Evolutionary conservation across 1,140 invertebrate genomes (phyloP).

Genomic region (Trachelipus rathkii): DNA sequence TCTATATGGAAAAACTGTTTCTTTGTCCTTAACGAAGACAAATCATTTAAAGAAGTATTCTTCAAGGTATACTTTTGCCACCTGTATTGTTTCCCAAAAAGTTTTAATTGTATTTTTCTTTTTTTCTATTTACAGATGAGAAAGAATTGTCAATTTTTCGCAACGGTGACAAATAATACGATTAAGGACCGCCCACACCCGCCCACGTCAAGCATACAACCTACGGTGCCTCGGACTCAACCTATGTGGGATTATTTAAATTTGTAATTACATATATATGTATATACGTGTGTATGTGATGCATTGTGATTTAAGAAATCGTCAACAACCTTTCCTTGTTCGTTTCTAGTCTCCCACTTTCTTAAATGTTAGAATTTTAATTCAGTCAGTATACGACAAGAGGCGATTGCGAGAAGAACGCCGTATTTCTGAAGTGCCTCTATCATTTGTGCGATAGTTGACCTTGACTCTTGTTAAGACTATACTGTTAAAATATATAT

Average conservation of each 20-base stretch:
- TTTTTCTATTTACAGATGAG: not conserved
- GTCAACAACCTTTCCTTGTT: not conserved
- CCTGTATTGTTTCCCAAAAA: not conserved
- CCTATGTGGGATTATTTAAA: not conserved
- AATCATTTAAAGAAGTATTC: not conserved
- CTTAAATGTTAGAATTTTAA: not conserved
- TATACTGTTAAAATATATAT: no score
- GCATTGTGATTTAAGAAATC: not conserved
- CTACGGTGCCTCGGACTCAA: not conserved
- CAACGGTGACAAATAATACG: no score
- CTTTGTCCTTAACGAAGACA: no score
- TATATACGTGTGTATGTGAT: not conserved
- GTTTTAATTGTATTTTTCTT: not conserved
- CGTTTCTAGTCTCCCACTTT: not conserved
- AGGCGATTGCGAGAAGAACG: not conserved
- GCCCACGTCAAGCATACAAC: constrained; percentile 1
- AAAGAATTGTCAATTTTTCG: no score
- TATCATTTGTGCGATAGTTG: not conserved
- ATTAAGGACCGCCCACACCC: not conserved
- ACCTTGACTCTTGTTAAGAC: not conserved
- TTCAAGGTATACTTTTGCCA: not conserved
- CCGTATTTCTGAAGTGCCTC: not conserved
- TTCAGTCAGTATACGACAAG: not conserved
- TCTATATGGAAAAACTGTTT: no score
- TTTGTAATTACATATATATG: not conserved